These are phyloP conservation scores for Drosophila mimetica DNA, from an alignment of 2,888 invertebrate species.

Conservation along the genomic window DNA sequence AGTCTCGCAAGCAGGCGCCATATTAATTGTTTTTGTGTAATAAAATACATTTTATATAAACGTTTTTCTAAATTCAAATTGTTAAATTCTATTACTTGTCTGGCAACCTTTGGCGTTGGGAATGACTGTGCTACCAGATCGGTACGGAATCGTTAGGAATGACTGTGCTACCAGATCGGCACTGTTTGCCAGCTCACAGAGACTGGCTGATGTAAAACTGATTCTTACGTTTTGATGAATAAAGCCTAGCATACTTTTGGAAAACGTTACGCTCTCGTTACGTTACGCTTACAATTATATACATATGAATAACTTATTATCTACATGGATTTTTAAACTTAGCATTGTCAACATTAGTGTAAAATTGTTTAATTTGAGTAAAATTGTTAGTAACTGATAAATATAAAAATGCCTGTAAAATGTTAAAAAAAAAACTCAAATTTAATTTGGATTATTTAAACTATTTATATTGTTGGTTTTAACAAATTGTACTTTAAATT, in stretches of 20 bases:
- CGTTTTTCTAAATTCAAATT: background rate
- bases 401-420: too few relatives aligned
- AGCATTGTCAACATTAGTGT: too few relatives aligned
- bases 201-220: background rate
- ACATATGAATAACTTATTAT: background rate
- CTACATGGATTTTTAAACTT: too few relatives aligned
- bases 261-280: background rate
- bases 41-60: background rate
- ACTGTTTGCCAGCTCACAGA: background rate
- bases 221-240: background rate
- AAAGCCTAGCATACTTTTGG: background rate
- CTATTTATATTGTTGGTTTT: too few relatives aligned
- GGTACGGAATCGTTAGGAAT: too few relatives aligned
- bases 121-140: too few relatives aligned
- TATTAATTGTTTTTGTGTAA: slow-evolving; percentile 44
- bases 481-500: too few relatives aligned
- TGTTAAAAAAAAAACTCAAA: too few relatives aligned
- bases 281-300: background rate
- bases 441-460: too few relatives aligned
- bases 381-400: too few relatives aligned
- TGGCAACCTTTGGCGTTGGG: too few relatives aligned
- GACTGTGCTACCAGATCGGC: background rate
- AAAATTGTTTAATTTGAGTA: too few relatives aligned
- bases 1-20: slow-evolving; percentile 59
- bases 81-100: background rate